A percentile compares a stretch with the other conserved stretches of the same genome.
Evolutionary conservation across 2,888 invertebrate genomes (phyloP).

Genomic region (Drosophila monieri): DNA sequence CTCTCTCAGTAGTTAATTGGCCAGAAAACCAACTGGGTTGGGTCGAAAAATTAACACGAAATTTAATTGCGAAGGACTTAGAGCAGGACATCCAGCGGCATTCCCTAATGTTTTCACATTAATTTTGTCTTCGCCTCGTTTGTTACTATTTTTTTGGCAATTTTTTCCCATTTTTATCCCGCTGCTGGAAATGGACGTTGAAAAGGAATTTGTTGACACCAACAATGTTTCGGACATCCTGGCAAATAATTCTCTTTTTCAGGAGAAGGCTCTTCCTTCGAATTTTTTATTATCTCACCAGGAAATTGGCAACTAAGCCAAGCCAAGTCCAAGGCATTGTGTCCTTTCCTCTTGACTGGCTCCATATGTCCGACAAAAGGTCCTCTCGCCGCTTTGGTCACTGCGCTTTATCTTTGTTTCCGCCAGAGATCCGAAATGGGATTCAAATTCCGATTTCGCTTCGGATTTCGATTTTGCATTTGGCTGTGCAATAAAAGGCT

Average conservation of each 20-base stretch:
- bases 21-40: slow-evolving; percentile 28
- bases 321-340: slow-evolving; percentile 65
- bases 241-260: slow-evolving; percentile 70
- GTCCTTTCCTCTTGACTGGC: slow-evolving; percentile 80
- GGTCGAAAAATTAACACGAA: slow-evolving; percentile 61
- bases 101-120: slow-evolving; percentile 63
- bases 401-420: slow-evolving; percentile 66
- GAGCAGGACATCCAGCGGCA: slow-evolving; percentile 15
- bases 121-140: slow-evolving; percentile 52
- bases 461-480: slow-evolving; percentile 54
- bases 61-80: slow-evolving; percentile 66
- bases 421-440: slow-evolving; percentile 51
- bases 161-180: slow-evolving; percentile 32
- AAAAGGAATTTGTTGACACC: slow-evolving; percentile 81
- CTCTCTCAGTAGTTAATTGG: slow-evolving; percentile 66
- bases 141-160: slow-evolving; percentile 11
- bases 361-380: slow-evolving; percentile 74
- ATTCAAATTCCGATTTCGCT: slow-evolving; percentile 39
- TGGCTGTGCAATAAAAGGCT: slow-evolving; percentile 70
- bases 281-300: slow-evolving; percentile 31
- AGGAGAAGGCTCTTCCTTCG: not conserved
- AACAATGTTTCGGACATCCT: slow-evolving; percentile 82
- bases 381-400: slow-evolving; percentile 65
- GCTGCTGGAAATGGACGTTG: slow-evolving; percentile 64
- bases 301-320: slow-evolving; percentile 81